Base-by-base conservation (phyloP, 2,888 invertebrate genomes). In the Melinopterus prodromus region DNA sequence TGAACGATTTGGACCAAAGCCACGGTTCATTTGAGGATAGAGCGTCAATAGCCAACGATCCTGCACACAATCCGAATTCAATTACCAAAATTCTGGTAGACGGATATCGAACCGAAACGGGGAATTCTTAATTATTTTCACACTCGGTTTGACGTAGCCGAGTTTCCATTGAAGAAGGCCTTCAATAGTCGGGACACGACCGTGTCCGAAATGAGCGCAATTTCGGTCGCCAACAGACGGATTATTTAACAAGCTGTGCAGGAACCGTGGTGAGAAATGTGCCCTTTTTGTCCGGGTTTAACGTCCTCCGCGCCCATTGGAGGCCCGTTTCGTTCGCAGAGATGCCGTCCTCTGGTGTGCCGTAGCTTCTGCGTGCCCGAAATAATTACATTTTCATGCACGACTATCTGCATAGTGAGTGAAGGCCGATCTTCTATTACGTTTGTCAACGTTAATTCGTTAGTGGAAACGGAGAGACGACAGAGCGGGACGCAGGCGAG, bases 401-500 rank as follows among this genome's bases (percentile, higher is more conserved):
- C 72, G 26, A 26, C 26, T 26, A 26, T 26, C 26, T 26, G 26
- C 26, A 26, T 26, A 26, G 26, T 26, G 26, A 26, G 26, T 26
- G 26, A 26, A 26, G 72, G 26, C 26, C 26, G 26, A 26, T 80
- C 36, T 80, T 70, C 69, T 74, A 69, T 69, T 80, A 77, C 79
- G 82, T 82, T 83, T 83, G 82, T 83, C 83, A 83, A 82, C 80
- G 81, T 77, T 72, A 26, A 26, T 80, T 79, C 75, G 79, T 80
- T 82, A 81, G 83, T 82, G 81, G 83, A 83, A 82, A 82, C 81
- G 82, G 81, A 81, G 70, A 81, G 70, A 80, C 79, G 76, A 78
- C 70, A 37, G 80, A 79, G 80, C 75, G 75, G 72, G 77, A 74
- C 53, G 77, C 79, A 80, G 74, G 81, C 81, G 80, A 82, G 79